Evolutionary conservation across 2,888 invertebrate genomes (phyloP).

Genomic region (Amphiduros pacificus): DNA sequence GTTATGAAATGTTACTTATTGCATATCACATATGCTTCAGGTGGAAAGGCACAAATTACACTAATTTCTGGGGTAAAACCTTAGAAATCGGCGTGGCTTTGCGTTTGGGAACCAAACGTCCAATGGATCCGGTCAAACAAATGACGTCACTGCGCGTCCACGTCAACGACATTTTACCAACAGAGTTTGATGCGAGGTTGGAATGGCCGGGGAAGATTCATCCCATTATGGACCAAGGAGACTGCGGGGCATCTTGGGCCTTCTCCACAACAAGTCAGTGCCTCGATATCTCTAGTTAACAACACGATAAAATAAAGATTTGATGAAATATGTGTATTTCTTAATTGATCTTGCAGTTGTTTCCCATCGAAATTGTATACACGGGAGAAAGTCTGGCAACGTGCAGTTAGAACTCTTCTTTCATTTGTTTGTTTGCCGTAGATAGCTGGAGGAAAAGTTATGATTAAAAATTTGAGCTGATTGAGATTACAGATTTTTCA

Average conservation of each 20-base stretch:
- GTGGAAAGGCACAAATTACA: conserved; percentile 82
- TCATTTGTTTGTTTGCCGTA: too few species aligned
- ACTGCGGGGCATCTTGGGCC: conserved; percentile 92
- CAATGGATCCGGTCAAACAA: conserved; percentile 59
- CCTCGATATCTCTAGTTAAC: too few species aligned
- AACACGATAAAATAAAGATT: too few species aligned
- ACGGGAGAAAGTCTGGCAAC: too few species aligned
- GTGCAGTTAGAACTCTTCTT: too few species aligned
- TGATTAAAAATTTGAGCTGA: too few species aligned
- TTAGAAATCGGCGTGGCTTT: conserved; percentile 78
- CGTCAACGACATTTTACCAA: conserved; percentile 61
- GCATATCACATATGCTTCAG: conserved; percentile 58
- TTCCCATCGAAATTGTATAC: too few species aligned
- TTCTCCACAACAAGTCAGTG: conserved; percentile 73
- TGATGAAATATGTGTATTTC: too few species aligned
- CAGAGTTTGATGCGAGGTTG: conserved; percentile 74
- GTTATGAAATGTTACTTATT: not conserved
- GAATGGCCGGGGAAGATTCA: conserved; percentile 78
- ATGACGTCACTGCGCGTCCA: conserved; percentile 48
- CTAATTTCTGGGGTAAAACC: conserved; percentile 80
- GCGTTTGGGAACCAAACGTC: conserved; percentile 72
- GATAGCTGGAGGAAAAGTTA: too few species aligned
- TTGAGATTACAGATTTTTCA: too few species aligned
- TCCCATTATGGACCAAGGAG: conserved; percentile 67
- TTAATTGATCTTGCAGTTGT: too few species aligned